Conservation (phyloP, 2,797 vertebrate species). For the Epinephelus awoara region DNA sequence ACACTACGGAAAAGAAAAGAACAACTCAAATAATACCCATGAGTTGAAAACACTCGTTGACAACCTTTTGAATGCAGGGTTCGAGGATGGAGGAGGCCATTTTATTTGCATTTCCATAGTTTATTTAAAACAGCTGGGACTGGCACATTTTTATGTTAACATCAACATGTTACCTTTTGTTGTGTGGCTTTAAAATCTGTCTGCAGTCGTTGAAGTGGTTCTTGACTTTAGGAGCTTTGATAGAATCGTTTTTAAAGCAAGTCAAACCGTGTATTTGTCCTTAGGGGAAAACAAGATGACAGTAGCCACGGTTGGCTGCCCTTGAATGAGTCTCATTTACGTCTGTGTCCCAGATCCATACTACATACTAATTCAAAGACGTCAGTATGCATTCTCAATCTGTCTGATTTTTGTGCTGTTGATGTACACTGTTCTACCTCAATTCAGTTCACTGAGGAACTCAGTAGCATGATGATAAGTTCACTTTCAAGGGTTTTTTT, state of each 20-base stretch:
- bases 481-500: too few species aligned
- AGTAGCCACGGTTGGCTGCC: background rate
- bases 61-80: background rate
- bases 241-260: background rate
- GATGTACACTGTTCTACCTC: too few species aligned
- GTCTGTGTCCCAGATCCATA: background rate
- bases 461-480: too few species aligned
- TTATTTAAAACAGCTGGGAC: constrained; percentile 11
- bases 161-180: background rate
- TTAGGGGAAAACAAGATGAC: background rate
- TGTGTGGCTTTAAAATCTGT: background rate
- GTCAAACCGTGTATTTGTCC: background rate
- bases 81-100: background rate
- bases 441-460: too few species aligned
- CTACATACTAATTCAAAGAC: too few species aligned
- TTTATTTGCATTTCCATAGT: background rate
- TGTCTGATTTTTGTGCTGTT: too few species aligned
- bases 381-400: background rate
- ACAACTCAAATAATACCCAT: background rate
- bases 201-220: background rate
- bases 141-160: background rate
- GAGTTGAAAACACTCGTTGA: background rate
- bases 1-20: background rate
- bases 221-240: background rate
- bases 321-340: background rate